phyloP scores from a whole-genome alignment of 2,113 vertebrate genomes.

The Paedocypris sp. region DNA sequence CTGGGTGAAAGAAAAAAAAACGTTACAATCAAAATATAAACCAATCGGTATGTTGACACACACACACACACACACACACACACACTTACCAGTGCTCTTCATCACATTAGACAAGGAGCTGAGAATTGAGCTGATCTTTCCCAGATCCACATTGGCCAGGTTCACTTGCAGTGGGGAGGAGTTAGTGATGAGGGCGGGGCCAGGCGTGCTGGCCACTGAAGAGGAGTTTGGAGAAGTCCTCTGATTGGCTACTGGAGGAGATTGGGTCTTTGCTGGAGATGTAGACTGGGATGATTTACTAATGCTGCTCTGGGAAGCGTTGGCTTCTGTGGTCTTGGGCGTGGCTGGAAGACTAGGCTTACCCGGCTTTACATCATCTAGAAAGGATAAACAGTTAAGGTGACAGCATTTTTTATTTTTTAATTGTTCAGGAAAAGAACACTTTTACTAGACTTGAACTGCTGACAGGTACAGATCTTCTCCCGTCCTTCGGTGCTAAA shows the following conservation, averaged over 20 bases:
- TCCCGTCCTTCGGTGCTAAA: too few relatives aligned
- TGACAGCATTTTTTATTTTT: too few relatives aligned
- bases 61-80: background rate
- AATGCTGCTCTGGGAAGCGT: slow-evolving; percentile 2
- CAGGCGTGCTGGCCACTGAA: slow-evolving; percentile 36
- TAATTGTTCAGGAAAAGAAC: too few relatives aligned
- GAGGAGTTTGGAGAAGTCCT: slow-evolving; percentile 25
- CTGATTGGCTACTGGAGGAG: slow-evolving; percentile 20
- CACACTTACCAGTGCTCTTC: slow-evolving; percentile 84
- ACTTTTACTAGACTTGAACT: too few relatives aligned
- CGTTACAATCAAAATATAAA: background rate
- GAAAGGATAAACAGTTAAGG: background rate
- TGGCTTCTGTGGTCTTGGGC: slow-evolving; percentile 45
- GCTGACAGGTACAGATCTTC: too few relatives aligned
- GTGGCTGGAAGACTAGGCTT: slow-evolving; percentile 42
- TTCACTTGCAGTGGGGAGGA: slow-evolving; percentile 68
- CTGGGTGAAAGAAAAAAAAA: slow-evolving; percentile 36
- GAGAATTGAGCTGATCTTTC: slow-evolving; percentile 97
- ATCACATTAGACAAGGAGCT: slow-evolving; percentile 89
- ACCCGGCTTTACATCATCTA: slow-evolving; percentile 75
- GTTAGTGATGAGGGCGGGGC: slow-evolving; percentile 40
- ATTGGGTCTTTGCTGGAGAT: slow-evolving; percentile 3
- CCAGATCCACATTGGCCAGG: slow-evolving; percentile 91
- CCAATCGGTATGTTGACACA: background rate
- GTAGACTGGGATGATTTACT: slow-evolving; percentile 40